phyloP scores from a whole-genome alignment of 2,888 invertebrate genomes.

The Hoplodrina blanda region DNA sequence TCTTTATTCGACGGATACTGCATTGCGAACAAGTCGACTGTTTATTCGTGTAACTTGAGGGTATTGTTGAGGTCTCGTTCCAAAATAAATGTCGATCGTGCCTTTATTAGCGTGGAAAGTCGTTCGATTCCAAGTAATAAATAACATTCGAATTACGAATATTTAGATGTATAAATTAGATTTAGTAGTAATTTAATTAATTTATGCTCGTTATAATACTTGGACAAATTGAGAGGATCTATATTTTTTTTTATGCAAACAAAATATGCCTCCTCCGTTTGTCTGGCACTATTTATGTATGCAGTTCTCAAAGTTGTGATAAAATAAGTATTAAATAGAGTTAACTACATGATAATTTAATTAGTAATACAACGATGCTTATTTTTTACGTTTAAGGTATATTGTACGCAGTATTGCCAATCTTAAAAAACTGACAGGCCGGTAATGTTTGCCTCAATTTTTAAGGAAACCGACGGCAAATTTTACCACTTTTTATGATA shows the following conservation, averaged over 20 bases:
- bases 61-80: no score
- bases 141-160: conserved; percentile 30
- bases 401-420: conserved; percentile 18
- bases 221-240: conserved; percentile 88
- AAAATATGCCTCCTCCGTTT: conserved; percentile 89
- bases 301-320: conserved; percentile 79
- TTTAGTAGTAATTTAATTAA: conserved; percentile 41
- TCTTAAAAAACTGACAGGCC: not conserved
- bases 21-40: not conserved
- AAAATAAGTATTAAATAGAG: conserved; percentile 70
- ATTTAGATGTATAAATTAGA: conserved; percentile 37
- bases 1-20: not conserved
- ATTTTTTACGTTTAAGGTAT: conserved; percentile 7
- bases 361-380: conserved; percentile 39
- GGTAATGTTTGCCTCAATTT: not conserved
- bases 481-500: not conserved
- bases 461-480: no score
- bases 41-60: no score
- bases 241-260: conserved; percentile 84
- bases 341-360: conserved; percentile 60
- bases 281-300: conserved; percentile 70
- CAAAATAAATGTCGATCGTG: conserved; percentile 23
- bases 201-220: conserved; percentile 53
- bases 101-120: conserved; percentile 28
- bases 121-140: conserved; percentile 13